These are phyloP conservation scores for Caenorhabditis drosophilae DNA, from an alignment of 2,888 invertebrate species.

Conservation along the genomic window DNA sequence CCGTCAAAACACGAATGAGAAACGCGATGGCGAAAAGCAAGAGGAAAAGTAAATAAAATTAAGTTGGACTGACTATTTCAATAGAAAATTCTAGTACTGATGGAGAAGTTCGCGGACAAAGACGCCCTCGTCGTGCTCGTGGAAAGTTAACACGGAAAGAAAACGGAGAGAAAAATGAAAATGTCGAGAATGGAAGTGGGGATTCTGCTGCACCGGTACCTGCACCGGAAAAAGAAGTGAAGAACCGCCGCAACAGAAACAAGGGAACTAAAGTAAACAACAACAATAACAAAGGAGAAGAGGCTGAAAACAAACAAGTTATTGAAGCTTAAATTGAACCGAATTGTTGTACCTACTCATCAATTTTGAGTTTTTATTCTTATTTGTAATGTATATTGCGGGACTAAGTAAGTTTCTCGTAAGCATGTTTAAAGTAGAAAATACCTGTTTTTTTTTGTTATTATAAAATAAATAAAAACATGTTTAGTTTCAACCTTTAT, in stretches of 20 bases:
- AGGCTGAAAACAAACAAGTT: slow-evolving; percentile 13
- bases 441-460: too few species aligned
- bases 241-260: slow-evolving; percentile 13
- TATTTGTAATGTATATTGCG: too few species aligned
- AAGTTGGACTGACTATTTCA: too few species aligned
- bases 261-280: slow-evolving; percentile 14
- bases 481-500: too few species aligned
- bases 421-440: too few species aligned
- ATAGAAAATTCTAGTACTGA: too few species aligned
- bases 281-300: slow-evolving; percentile 2
- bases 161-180: slow-evolving; percentile 3
- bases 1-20: neutral
- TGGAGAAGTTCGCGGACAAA: slow-evolving; percentile 8
- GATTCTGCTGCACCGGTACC: slow-evolving; percentile 9
- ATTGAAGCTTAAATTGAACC: too few species aligned
- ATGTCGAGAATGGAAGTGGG: slow-evolving; percentile 27
- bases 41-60: slow-evolving; percentile 1
- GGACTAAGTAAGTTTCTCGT: too few species aligned
- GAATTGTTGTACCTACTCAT: too few species aligned
- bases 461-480: too few species aligned
- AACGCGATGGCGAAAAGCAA: slow-evolving; percentile 5
- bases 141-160: slow-evolving; percentile 21
- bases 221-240: slow-evolving; percentile 16
- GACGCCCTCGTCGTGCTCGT: slow-evolving; percentile 23
- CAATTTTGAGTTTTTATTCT: too few species aligned